phyloP scores from a whole-genome alignment of 1,140 invertebrate genomes.

The Saccostrea glomerata region DNA sequence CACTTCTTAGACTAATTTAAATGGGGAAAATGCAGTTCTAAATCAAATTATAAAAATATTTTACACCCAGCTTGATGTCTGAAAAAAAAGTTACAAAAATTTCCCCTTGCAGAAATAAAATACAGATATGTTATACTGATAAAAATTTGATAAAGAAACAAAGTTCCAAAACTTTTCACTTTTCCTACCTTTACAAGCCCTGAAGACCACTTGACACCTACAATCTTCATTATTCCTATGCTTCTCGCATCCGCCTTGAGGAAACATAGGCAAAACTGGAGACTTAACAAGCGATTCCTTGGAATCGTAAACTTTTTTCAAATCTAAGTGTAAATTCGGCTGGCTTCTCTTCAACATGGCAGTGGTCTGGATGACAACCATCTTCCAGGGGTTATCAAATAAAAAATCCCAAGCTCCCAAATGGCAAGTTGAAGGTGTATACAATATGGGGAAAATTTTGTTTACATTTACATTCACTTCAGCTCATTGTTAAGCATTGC shows the following conservation, averaged over 20 bases:
- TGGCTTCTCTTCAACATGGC: slow-evolving; percentile 30
- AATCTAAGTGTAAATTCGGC: slow-evolving; percentile 9
- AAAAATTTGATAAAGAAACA: neutral
- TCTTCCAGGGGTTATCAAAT: neutral
- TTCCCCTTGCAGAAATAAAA: too few species aligned
- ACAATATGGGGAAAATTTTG: slow-evolving; percentile 3
- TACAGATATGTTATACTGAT: too few species aligned
- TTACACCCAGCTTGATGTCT: too few species aligned
- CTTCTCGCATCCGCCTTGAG: neutral
- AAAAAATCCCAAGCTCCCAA: neutral
- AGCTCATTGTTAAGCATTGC: neutral
- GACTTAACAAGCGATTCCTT: neutral
- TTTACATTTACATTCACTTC: slow-evolving; percentile 10
- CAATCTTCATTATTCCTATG: slow-evolving; percentile 49
- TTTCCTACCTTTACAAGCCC: slow-evolving; percentile 54
- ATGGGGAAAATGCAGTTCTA: too few species aligned
- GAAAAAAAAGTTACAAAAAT: too few species aligned
- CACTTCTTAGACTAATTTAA: too few species aligned
- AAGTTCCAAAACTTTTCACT: neutral
- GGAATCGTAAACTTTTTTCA: neutral
- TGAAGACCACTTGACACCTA: slow-evolving; percentile 55
- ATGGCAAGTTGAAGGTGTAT: slow-evolving; percentile 3
- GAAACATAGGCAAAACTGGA: neutral
- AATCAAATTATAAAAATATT: too few species aligned
- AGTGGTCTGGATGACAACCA: slow-evolving; percentile 26